Conservation (phyloP, 2,113 vertebrate genomes). For the Dicaeum eximium region DNA sequence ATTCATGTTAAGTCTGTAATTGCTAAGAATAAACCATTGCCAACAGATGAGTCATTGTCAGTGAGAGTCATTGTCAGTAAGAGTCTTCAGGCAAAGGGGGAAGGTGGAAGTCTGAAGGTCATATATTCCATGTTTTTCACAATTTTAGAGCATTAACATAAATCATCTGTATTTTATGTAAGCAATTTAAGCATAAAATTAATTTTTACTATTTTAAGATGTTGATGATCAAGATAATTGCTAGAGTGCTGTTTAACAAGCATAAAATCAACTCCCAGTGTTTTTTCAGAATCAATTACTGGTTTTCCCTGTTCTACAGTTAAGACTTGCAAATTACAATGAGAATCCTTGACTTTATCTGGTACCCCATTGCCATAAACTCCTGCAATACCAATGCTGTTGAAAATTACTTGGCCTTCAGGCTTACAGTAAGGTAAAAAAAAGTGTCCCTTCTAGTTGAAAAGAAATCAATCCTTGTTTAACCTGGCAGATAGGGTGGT, state of each 20-base stretch:
- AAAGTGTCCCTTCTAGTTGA: neutral
- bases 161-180: slow-evolving; percentile 60
- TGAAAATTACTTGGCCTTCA: neutral
- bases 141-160: slow-evolving; percentile 35
- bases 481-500: neutral
- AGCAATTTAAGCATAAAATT: slow-evolving; percentile 54
- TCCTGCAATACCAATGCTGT: neutral
- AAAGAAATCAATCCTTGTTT: neutral
- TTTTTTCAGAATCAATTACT: slow-evolving; percentile 41
- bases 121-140: slow-evolving; percentile 1
- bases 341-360: neutral
- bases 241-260: slow-evolving; percentile 42
- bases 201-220: slow-evolving; percentile 65
- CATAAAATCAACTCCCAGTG: slow-evolving; percentile 31
- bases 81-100: slow-evolving; percentile 23
- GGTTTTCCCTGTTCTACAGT: neutral
- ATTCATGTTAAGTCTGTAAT: slow-evolving; percentile 49
- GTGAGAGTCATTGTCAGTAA: slow-evolving; percentile 42
- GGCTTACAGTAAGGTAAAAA: neutral
- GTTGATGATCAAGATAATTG: slow-evolving; percentile 52
- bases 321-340: neutral
- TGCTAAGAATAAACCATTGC: slow-evolving; percentile 51
- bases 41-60: slow-evolving; percentile 50
- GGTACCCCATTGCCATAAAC: neutral
- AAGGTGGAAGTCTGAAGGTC: slow-evolving; percentile 47